Conservation (phyloP, 2,113 vertebrate species). For the Carassius auratus region DNA sequence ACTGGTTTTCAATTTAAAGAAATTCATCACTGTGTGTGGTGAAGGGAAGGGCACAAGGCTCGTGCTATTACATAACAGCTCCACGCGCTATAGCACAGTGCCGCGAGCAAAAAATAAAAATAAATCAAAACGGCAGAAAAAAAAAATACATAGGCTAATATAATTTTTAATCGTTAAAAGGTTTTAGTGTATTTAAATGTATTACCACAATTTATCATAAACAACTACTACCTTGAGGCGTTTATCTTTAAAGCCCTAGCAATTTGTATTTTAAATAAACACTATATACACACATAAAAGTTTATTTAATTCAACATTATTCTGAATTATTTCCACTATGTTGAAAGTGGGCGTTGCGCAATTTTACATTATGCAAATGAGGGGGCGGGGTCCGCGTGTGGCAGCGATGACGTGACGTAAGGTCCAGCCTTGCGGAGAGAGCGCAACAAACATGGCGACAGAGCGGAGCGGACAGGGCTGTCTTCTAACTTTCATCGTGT, state of each 20-base stretch:
- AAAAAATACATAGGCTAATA: neutral
- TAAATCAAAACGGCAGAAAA: neutral
- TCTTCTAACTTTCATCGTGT: slow-evolving; percentile 73
- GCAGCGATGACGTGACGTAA: slow-evolving; percentile 81
- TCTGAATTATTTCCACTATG: neutral
- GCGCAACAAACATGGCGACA: slow-evolving; percentile 84
- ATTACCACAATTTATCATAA: neutral
- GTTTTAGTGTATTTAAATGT: neutral
- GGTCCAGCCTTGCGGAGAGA: slow-evolving; percentile 68
- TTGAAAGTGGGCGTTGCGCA: slow-evolving; percentile 50
- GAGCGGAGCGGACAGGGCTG: slow-evolving; percentile 78
- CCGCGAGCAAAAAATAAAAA: neutral
- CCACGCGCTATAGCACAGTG: neutral
- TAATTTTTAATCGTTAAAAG: neutral
- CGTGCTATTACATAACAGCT: neutral
- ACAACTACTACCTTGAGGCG: neutral
- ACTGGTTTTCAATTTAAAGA: neutral
- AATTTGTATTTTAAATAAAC: neutral
- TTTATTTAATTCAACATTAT: neutral
- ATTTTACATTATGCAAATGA: slow-evolving; percentile 51
- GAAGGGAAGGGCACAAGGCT: neutral
- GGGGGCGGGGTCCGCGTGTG: slow-evolving; percentile 60
- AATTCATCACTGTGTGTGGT: neutral
- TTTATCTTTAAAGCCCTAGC: neutral
- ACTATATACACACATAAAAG: no score